A percentile compares a stretch with the other conserved stretches of the same genome.
These are phyloP conservation scores for Cyclophora punctaria DNA, from an alignment of 2,888 invertebrate genomes.

Conservation along the genomic window DNA sequence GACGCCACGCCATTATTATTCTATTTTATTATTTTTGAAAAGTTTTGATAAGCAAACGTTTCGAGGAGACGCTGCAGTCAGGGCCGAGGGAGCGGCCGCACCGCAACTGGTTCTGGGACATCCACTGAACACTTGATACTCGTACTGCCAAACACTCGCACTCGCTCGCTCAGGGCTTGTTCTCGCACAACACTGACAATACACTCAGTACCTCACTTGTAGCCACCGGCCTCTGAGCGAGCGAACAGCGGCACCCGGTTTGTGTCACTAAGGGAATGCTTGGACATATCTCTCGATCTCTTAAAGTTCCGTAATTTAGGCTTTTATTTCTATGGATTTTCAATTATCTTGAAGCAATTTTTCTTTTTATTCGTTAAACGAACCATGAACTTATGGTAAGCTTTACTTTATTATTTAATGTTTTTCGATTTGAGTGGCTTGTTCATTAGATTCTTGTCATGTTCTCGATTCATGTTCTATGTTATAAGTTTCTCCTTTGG, in stretches of 20 bases:
- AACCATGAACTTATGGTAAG: conserved; percentile 53
- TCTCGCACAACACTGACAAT: neutral
- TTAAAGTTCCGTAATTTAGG: conserved; percentile 40
- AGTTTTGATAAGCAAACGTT: conserved; percentile 68
- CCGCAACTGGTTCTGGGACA: conserved; percentile 72
- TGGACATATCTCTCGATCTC: conserved; percentile 40
- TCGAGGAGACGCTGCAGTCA: conserved; percentile 74
- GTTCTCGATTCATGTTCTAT: conserved; percentile 42
- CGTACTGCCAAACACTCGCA: conserved; percentile 13
- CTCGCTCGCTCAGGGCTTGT: conserved; percentile 19
- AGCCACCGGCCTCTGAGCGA: conserved; percentile 19
- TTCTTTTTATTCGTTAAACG: conserved; percentile 43
- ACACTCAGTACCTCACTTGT: conserved; percentile 3
- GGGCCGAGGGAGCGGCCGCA: conserved; percentile 71
- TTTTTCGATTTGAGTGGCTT: conserved; percentile 44
- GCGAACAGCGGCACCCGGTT: conserved; percentile 45
- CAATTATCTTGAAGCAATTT: conserved; percentile 34
- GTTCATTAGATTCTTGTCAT: conserved; percentile 49
- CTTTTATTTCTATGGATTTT: conserved; percentile 35
- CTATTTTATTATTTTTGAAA: conserved; percentile 58
- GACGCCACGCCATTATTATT: conserved; percentile 74
- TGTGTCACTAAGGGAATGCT: conserved; percentile 48
- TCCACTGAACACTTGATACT: conserved; percentile 41
- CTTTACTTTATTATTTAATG: conserved; percentile 43
- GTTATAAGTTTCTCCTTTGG: conserved; percentile 50